Base-by-base conservation (phyloP, 2,797 vertebrate species). In the Melanotaenia trifasciata region DNA sequence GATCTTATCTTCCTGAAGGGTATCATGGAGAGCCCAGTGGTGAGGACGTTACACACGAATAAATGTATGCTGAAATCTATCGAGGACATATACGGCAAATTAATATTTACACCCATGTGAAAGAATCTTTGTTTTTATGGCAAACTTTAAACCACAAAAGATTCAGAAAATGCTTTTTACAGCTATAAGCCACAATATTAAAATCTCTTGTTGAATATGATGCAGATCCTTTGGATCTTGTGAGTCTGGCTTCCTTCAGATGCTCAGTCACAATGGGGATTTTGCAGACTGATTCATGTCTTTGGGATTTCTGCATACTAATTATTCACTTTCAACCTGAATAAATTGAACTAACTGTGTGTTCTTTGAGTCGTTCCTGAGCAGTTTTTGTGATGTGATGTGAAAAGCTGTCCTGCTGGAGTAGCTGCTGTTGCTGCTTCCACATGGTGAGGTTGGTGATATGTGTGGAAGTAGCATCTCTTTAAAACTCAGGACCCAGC, bases 21-120 rank as follows among this genome's bases (percentile, higher is more conserved):
- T 87, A 96, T 99, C 93, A 98, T 98, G 98, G 97, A 98, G 92
- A 98, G 97, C 85, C 97, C 97, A 36, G 96, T 97, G 91, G 97
- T 98, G 61, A 95, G 96, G 87, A 84, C 84, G 32, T 26, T 64
- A 90, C 89, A 20, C 22, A 53, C 2, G 20, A 1, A 16, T 40
- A 54, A 11, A 53, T 67, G 24, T 73, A 5, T 71, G 10, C 33
- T n/a, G 6, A 30, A 14, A 56, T 60, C 30, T 20, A 47, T 20
- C 18, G 28, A 28, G 24, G 14, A 14, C 7, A 61, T 28, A 45
- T 40, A 40, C 9, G 4, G 5, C 10, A 20, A 43, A 18, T 8
- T 36, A 26, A 20, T 47, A 20, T 20, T 7, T 20, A 47, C 7
- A n/a, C 45, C 20, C 4, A 5, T 18, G 16, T 20, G 43, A 45